These are phyloP conservation scores for Conus ventricosus DNA, from an alignment of 1,140 invertebrate genomes.

Conservation along the genomic window DNA sequence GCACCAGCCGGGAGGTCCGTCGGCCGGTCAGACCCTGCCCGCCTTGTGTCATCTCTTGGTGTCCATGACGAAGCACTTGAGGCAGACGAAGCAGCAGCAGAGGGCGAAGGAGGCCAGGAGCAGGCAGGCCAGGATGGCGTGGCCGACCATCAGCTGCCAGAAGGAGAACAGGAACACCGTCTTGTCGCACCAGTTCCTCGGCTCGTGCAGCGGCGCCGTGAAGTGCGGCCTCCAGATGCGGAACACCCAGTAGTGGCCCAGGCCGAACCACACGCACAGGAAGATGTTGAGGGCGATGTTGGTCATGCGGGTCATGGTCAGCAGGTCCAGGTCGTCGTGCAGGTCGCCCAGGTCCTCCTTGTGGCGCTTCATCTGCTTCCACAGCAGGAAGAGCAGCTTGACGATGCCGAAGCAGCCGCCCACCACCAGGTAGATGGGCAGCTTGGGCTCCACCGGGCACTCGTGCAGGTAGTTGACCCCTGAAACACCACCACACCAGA, in stretches of 20 bases:
- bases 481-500: slow-evolving; percentile 16
- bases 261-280: slow-evolving; percentile 71
- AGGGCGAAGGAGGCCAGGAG: slow-evolving; percentile 34
- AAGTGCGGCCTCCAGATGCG: slow-evolving; percentile 63
- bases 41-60: slow-evolving; percentile 30
- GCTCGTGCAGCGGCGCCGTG: slow-evolving; percentile 78
- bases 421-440: slow-evolving; percentile 67
- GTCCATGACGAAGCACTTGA: slow-evolving; percentile 43
- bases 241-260: slow-evolving; percentile 81
- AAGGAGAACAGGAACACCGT: slow-evolving; percentile 65
- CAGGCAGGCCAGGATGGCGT: slow-evolving; percentile 48
- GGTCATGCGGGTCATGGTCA: slow-evolving; percentile 52
- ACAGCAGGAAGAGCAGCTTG: slow-evolving; percentile 55
- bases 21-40: not conserved
- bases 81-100: slow-evolving; percentile 57
- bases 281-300: slow-evolving; percentile 77
- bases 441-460: slow-evolving; percentile 66
- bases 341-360: slow-evolving; percentile 50
- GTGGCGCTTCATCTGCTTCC: slow-evolving; percentile 54
- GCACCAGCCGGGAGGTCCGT: too few species aligned
- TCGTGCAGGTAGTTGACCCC: slow-evolving; percentile 68
- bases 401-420: slow-evolving; percentile 67
- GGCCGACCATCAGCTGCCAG: slow-evolving; percentile 79
- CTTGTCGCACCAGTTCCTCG: slow-evolving; percentile 69
- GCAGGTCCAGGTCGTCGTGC: slow-evolving; percentile 52